Evolutionary conservation across 2,797 vertebrate species (phyloP), one percentile per base, ranked within the genome.

Genomic region (Tadarida brasiliensis): DNA sequence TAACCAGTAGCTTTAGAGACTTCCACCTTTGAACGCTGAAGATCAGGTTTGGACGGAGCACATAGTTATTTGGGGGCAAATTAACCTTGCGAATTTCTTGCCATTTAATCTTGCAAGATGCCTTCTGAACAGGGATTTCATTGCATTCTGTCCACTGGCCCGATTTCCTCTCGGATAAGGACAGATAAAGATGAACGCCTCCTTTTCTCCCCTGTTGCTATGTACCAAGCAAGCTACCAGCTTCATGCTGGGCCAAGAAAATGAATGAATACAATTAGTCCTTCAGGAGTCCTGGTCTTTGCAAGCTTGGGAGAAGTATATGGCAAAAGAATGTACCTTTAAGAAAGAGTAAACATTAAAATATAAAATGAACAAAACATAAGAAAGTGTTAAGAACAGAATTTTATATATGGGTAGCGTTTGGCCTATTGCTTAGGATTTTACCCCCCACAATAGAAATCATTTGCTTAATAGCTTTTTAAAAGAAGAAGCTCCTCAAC

Each of bases 191-290:
- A 98, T 98, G 98, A 98, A 87, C 59, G 22, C 97, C 95, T 90
- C 84, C 97, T 94, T 98, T 87, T 97, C 95, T 98, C 84, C 86
- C 88, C 93, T 98, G 97, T 98, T 98, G 98, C 96, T 98, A 87
- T 97, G 96, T 97, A 96, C 97, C 96, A 97, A 96, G 96, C 96
- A 96, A 97, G 97, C 96, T 96, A 97, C 97, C 90, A 97, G 97
- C 91, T 98, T 97, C 98, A 98, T 92, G 98, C 98, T 98, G 98
- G 97, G 98, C 97, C 96, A 97, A 98, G 98, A 98, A 99, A 99
- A 99, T 98, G 98, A 99, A 98, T 98, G 98, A 99, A 99, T 99
- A 99, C 98, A 99, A 98, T 99, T 99, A 99, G 98, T 99, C 98
- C 98, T 99, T 99, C 93, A 98, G 97, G 98, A 98, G 98, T 98